Conservation (phyloP, 2,113 vertebrate genomes). For the Chaenocephalus aceratus region DNA sequence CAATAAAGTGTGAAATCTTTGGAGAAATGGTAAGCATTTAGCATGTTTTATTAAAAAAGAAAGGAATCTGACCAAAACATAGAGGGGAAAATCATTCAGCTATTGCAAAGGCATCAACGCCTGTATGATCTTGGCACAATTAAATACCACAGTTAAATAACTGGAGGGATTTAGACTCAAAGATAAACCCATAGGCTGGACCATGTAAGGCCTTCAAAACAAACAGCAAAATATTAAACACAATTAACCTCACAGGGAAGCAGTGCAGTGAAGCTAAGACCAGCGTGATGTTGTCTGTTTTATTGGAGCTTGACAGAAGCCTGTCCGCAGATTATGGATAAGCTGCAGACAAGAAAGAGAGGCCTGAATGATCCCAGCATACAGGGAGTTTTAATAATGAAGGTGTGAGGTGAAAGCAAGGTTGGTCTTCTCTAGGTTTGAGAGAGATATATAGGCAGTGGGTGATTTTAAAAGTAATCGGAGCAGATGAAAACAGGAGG, state of each 20-base stretch:
- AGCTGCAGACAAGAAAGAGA: conserved; percentile 41
- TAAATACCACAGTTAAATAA: conserved; percentile 35
- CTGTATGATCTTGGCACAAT: conserved; percentile 39
- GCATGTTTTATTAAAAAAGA: conserved; percentile 4
- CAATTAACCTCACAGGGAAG: conserved; percentile 69
- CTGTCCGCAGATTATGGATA: conserved; percentile 50
- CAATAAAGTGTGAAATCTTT: background rate
- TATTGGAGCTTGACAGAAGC: conserved; percentile 51
- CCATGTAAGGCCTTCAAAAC: conserved; percentile 41
- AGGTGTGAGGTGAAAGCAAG: conserved; percentile 14
- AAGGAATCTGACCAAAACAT: background rate
- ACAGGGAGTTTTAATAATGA: conserved; percentile 31
- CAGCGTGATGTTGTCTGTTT: conserved; percentile 42
- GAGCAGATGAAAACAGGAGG: conserved; percentile 27
- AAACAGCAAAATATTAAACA: conserved; percentile 55
- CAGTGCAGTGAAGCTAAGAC: conserved; percentile 52
- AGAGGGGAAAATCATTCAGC: conserved; percentile 8
- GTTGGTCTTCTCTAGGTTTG: conserved; percentile 1
- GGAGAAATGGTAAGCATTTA: background rate
- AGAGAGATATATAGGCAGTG: conserved; percentile 1
- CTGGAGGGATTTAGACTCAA: conserved; percentile 38
- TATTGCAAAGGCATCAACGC: conserved; percentile 4
- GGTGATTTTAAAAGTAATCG: conserved; percentile 27
- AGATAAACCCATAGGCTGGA: conserved; percentile 50
- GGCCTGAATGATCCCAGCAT: conserved; percentile 35